A percentile compares a stretch with the other conserved stretches of the same genome.
These are phyloP conservation scores for Hymenochirus boettgeri DNA, from an alignment of 2,113 vertebrate genomes.

Conservation along the genomic window DNA sequence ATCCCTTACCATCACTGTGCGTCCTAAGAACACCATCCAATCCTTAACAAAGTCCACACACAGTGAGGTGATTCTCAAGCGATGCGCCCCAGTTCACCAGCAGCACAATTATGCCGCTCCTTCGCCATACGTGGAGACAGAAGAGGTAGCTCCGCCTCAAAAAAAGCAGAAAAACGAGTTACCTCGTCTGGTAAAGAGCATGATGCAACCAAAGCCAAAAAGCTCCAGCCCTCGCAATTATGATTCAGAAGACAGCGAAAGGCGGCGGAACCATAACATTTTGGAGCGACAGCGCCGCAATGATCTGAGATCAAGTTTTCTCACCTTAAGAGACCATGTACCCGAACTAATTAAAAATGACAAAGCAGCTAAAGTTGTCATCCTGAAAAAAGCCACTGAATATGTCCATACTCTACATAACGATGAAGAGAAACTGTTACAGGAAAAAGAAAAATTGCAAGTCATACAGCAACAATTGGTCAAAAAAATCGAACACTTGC, in stretches of 20 bases:
- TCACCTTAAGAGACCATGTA: slow-evolving; percentile 91
- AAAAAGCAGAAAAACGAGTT: slow-evolving; percentile 78
- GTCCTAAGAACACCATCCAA: slow-evolving; percentile 57
- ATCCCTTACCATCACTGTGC: slow-evolving; percentile 68
- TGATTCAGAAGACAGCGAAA: slow-evolving; percentile 94
- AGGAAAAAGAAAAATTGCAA: slow-evolving; percentile 86
- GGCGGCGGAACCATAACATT: slow-evolving; percentile 95
- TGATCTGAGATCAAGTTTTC: slow-evolving; percentile 94
- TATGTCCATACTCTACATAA: slow-evolving; percentile 84
- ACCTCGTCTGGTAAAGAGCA: slow-evolving; percentile 63
- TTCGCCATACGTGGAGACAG: slow-evolving; percentile 81
- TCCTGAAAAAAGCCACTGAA: slow-evolving; percentile 96
- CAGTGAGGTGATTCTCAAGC: slow-evolving; percentile 85
- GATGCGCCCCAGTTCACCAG: slow-evolving; percentile 92
- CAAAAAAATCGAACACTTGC: slow-evolving; percentile 80
- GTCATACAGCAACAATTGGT: slow-evolving; percentile 82
- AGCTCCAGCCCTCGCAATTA: slow-evolving; percentile 83
- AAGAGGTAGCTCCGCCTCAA: slow-evolving; percentile 70
- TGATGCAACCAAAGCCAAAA: slow-evolving; percentile 66
- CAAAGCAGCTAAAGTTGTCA: slow-evolving; percentile 96
- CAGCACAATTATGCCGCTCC: slow-evolving; percentile 97
- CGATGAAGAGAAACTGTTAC: slow-evolving; percentile 79
- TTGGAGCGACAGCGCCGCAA: slow-evolving; percentile 94
- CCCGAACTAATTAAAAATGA: slow-evolving; percentile 93
- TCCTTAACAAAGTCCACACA: slow-evolving; percentile 61